Evolutionary conservation across 2,113 vertebrate species (phyloP), one percentile per base, ranked within the genome.

Genomic region (Oceanodroma tethys): DNA sequence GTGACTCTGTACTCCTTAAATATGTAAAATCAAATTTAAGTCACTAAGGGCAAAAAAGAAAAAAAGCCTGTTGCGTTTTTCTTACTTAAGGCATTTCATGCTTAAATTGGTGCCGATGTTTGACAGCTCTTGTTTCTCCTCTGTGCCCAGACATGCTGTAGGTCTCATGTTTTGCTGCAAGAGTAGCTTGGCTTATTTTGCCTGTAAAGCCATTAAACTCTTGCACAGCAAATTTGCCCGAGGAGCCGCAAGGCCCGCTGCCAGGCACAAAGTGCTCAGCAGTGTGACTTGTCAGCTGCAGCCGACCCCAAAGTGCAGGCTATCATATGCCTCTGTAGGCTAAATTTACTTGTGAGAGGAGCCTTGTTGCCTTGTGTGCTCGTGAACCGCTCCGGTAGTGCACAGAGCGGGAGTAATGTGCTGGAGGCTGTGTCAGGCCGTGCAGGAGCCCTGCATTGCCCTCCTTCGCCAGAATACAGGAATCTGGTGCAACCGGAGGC

Each of bases 261-360:
- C 73, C 88, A 73, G 38, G 27, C 81, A 3, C 9, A 2, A 12
- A 13, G 88, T 7, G 70, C 81, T 73, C 38, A 4, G 71, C 53
- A 0, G 22, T 3, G 62, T 19, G 34, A 15, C 79, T 50, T 4
- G 23, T 2, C 1, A 3, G 71, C 62, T 70, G 38, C 12, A 7
- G 26, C 79, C 7, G 4, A 26, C n/a, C 78, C 59, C 22, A 13
- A 4, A 50, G 32, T 4, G 5, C 42, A 16, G 65, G 56, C n/a
- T 25, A 55, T 14, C 22, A 1, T 8, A 2, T 26, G 15, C 17
- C 10, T n/a, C 34, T 30, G 0, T 2, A 6, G 73, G 53, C 17
- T 43, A 17, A 34, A 25, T 11, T 18, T 38, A 2, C 9, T 8
- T 7, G 38, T 4, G 65, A 25, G 30, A 40, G 45, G 7, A 56